Evolutionary conservation across 2,113 vertebrate genomes (phyloP), one percentile per base, ranked within the genome.

Genomic region (Peromyscus leucopus): DNA sequence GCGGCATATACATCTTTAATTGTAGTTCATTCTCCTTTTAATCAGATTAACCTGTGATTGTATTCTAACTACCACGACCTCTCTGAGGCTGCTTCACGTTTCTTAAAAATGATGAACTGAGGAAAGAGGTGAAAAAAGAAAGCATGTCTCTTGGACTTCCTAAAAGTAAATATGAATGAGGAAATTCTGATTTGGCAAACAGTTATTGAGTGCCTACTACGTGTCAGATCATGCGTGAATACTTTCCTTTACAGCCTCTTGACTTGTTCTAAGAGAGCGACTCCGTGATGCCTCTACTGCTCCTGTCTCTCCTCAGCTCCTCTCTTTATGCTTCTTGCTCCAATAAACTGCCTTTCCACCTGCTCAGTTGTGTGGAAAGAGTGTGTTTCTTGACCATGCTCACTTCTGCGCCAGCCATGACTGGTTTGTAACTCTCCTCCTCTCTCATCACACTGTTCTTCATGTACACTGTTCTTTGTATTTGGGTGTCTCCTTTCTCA

Each of bases 31-130:
- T 94, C 65, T 28, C 59, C 26, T 93, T 10, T 28, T 94, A 9
- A 9, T 80, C 91, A 90, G 51, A 55, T 61, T 96, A 85, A 86
- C 7, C 89, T 33, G 46, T 92, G 48, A 39, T 92, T 92, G 19
- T 82, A 57, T 90, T 90, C 33, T 78, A 83, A 89, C 26, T 76
- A 78, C 7, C 72, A 21, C 3, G 74, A 59, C n/a, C 55, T 59
- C 51, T 88, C 92, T 92, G 86, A 83, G 86, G 74, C 2, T 5
- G 28, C 26, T 91, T 93, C 63, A 65, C n/a, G 86, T 89, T 86
- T 85, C 12, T 4, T 61, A 86, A 80, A 69, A 69, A 36, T 78
- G 26, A 86, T 59, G 21, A 82, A 21, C 65, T 39, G 42, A 75
- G 59, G 26, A 42, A 36, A 42, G 24, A 17, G 39, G 28, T 65